Base-by-base conservation (phyloP, 2,888 invertebrate genomes). In the Nycteola revayana region DNA sequence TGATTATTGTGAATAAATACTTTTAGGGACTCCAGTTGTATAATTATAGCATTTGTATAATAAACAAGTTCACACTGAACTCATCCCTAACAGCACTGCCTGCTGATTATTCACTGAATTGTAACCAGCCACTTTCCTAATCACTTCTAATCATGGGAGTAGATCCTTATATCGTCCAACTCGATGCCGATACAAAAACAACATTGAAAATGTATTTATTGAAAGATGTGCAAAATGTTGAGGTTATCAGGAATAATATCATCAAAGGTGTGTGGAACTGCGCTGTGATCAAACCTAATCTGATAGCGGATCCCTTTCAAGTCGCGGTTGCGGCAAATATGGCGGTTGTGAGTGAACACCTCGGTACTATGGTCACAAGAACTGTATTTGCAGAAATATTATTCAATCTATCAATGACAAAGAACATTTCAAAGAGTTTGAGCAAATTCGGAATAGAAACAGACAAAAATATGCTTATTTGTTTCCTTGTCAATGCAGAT, bases 371-470 rank as follows among this genome's bases (percentile, higher is more conserved):
- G 64, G 90, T 90, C 0, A 94, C 94, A 0, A 91, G 90, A 57
- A 90, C 87, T 5, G 59, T 94, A 0, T 91, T 84, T 60, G 90
- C 93, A 0, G 94, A 94, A 75, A 87, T 94, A 28, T 62, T 94
- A 9, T 94, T 90, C 63, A 93, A 92, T 67, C 76, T 94, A 38
- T 94, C 94, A 0, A 71, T 91, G 1, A 91, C 93, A 0, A 93
- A 91, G 60, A 94, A 93, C 54, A 94, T 94, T 45, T 89, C 92
- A 2, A 91, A 92, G 47, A 93, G 94, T 42, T 77, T 95, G 28
- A 80, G 69, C 29, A 92, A 86, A 40, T 94, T 94, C 75, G 93
- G 94, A 1, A 87, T 92, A 36, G 78, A 79, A 25, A 72, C 67
- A 22, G 77, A 74, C 9, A 36, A 49, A 2, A 68, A 66, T 8